Evolutionary conservation across 2,888 invertebrate species (phyloP), one percentile per base, ranked within the genome.

Genomic region (Melikaiella ostensackeni): DNA sequence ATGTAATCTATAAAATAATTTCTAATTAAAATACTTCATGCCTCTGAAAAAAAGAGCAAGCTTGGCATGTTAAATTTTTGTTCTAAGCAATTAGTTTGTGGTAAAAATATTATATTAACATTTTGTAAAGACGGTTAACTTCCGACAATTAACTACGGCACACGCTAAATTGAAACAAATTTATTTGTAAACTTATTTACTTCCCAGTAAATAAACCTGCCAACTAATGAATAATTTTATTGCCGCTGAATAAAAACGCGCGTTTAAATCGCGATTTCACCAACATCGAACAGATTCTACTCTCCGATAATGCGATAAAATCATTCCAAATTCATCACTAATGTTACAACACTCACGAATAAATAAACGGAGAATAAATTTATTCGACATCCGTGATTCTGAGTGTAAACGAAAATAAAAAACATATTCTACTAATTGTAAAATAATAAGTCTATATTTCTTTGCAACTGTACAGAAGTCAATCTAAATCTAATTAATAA

Each of bases 311-410:
- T 35, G n/a, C 24, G 21, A 64, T 6, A 42, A 64, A 64, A 64
- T 11, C 1, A 30, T 70, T 70, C 70, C 70, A 70, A 70, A 70
- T 70, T 70, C 70, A 70, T 70, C 70, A 70, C 50, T 50, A 70
- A 55, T 33, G 70, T 50, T 70, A 70, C 70, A 70, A 70, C 70
- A 70, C 27, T 50, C 30, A 55, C 1, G 42, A 70, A 70, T 21
- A 30, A 42, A 62, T 35, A 24, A 46, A 70, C 70, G 70, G 70
- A 70, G 70, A 70, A 70, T 27, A 70, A 50, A 70, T 70, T 13
- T 50, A 70, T 70, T 70, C 70, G 70, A 70, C 33, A 70, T 70
- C 70, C 70, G 70, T 70, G 70, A 70, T 46, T 50, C 30, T 70
- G 30, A 66, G 50, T 46, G 30, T 70, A 70, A 46, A 70, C 21